Conservation (phyloP, 2,888 invertebrate genomes). For the Meghimatium bilineatum region DNA sequence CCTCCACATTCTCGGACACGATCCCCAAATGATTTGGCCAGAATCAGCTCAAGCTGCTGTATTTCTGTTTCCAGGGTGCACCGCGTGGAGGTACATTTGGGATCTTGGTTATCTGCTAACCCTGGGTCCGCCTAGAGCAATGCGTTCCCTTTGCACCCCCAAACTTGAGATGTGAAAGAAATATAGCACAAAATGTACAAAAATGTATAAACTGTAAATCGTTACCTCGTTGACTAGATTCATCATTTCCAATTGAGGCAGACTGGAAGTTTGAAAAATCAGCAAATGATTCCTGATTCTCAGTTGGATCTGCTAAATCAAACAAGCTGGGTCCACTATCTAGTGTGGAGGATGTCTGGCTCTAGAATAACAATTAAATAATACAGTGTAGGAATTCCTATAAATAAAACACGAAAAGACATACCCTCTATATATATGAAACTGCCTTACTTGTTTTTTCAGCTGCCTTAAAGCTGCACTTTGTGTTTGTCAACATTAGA, state of each 20-base stretch:
- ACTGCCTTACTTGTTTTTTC: no score
- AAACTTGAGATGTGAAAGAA: background rate
- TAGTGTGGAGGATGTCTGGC: slow-evolving; percentile 38
- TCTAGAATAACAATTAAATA: background rate
- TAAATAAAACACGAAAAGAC: background rate
- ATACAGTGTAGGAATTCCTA: background rate
- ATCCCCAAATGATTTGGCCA: no score
- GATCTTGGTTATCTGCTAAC: no score
- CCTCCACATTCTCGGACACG: no score
- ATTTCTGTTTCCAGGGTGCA: no score
- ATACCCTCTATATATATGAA: no score
- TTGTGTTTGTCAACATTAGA: no score
- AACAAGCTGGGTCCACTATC: slow-evolving; percentile 60
- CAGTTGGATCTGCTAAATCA: slow-evolving; percentile 57
- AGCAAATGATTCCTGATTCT: slow-evolving; percentile 56
- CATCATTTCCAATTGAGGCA: slow-evolving; percentile 56
- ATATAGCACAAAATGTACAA: background rate
- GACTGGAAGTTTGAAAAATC: slow-evolving; percentile 72
- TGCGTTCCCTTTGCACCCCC: background rate
- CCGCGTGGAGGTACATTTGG: no score
- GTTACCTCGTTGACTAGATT: slow-evolving; percentile 54
- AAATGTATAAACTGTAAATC: background rate
- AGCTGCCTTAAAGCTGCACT: no score
- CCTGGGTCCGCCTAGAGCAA: background rate
- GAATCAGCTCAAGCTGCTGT: no score